Base-by-base conservation (phyloP, 1,140 invertebrate species). In the Drosophila auraria region DNA sequence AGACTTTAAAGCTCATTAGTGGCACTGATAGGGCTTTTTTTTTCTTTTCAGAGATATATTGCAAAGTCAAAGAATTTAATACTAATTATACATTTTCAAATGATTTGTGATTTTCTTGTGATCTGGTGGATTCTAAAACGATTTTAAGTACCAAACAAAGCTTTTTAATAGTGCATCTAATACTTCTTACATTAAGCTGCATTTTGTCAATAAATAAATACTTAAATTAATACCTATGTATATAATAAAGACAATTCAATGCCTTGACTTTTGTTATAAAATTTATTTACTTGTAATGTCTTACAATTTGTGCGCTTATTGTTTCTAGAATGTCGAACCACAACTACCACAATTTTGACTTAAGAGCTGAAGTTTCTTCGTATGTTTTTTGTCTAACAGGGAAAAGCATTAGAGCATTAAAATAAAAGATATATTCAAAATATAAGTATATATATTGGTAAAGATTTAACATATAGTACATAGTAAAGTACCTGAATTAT, bases 1-100 rank as follows among this genome's bases (percentile, higher is more conserved):
- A 54, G 30, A 47, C 23, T 69, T 66, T n/a, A 23, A 56, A 71
- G 68, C 50, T 68, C 27, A 70, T 66, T 66, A 66, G 25, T 23
- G 25, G 33, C 17, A 20, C 3, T 17, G 30, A 33, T 3, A 15
- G 3, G 20, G 11, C 11, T 14, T 30, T 12, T 56, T 0, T n/a
- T 25, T 15, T 57, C 9, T 23, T 15, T 33, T 15, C 5, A 33
- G 17, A 20, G 33, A 25, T 15, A 8, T 12, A 40, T 40, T 23
- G 0, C 0, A 57, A 38, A 38, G 54, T 11, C 33, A 38, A 38
- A 6, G 2, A 15, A 38, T 23, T 38, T 17, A 23, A n/a, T 27
- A n/a, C 2, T 20, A 12, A 3, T 12, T 20, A 51, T 51, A n/a
- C 0, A 51, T 15, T 15, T 25, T 25, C 2, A 8, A 9, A 25